phyloP scores from a whole-genome alignment of 2,113 vertebrate genomes.

The Myotis davidii region DNA sequence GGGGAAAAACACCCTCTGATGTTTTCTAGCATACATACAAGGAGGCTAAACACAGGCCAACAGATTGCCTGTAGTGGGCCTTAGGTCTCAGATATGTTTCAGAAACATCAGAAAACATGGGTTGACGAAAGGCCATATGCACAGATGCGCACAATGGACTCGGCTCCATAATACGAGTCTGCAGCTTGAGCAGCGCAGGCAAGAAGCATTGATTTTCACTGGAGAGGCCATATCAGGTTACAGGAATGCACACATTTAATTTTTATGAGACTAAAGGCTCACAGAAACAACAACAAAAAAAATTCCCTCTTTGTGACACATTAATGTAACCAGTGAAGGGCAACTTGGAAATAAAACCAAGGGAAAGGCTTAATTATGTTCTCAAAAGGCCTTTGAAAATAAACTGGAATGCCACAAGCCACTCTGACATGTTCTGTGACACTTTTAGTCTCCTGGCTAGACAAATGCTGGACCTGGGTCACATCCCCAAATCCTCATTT shows the following conservation, averaged over 20 bases:
- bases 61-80: not conserved
- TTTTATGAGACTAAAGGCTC: constrained; percentile 64
- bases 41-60: not conserved
- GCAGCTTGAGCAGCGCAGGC: not conserved
- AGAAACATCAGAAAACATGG: constrained; percentile 11
- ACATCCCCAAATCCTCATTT: constrained; percentile 69
- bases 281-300: constrained; percentile 67
- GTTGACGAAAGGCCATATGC: not conserved
- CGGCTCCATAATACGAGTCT: not conserved
- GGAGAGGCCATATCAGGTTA: constrained; percentile 50
- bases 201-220: constrained; percentile 57
- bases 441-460: constrained; percentile 65
- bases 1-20: not conserved
- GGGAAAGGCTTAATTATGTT: not conserved
- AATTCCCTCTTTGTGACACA: constrained; percentile 53
- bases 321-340: not conserved
- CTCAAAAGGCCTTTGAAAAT: constrained; percentile 58
- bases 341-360: constrained; percentile 52
- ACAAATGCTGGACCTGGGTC: constrained; percentile 69
- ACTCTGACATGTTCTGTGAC: not conserved
- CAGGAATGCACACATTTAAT: constrained; percentile 63
- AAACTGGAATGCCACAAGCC: not conserved
- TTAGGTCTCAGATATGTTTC: not conserved
- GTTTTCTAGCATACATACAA: constrained; percentile 5
- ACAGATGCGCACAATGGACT: not conserved